phyloP scores from a whole-genome alignment of 1,140 invertebrate species.

The Drosophila fuyamai region DNA sequence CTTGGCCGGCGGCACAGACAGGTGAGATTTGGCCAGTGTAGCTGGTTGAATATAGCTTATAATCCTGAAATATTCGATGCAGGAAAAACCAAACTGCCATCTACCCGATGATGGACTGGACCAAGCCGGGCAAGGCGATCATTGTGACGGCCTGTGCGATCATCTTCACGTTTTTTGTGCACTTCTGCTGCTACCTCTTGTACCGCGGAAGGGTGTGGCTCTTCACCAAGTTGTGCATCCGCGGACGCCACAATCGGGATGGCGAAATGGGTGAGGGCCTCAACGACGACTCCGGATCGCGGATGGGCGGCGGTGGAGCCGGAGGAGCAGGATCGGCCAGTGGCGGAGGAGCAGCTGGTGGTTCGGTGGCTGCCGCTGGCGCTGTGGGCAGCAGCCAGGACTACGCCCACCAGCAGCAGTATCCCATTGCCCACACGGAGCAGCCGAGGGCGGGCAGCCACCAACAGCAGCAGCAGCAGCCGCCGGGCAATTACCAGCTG shows the following conservation, averaged over 20 bases:
- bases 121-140: conserved; percentile 85
- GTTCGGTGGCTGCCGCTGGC: conserved; percentile 58
- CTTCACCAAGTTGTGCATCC: conserved; percentile 83
- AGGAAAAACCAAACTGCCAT: conserved; percentile 86
- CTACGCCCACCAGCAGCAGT: conserved; percentile 81
- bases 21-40: conserved; percentile 62
- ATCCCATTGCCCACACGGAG: conserved; percentile 79
- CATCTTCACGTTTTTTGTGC: conserved; percentile 85
- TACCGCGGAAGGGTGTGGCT: conserved; percentile 83
- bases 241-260: conserved; percentile 75
- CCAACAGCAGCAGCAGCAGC: conserved; percentile 65
- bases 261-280: conserved; percentile 80
- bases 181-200: conserved; percentile 84
- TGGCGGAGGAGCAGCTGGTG: conserved; percentile 48
- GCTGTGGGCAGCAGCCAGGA: conserved; percentile 73
- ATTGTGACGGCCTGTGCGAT: conserved; percentile 86
- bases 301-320: conserved; percentile 58
- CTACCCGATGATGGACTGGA: conserved; percentile 88
- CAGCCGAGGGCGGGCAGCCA: conserved; percentile 65
- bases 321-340: conserved; percentile 17
- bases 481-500: conserved; percentile 66
- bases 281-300: conserved; percentile 73
- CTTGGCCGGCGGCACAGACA: conserved; percentile 87
- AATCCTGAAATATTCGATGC: conserved; percentile 15
- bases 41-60: too few species aligned